Conservation (phyloP, 2,888 invertebrate genomes). For the Rotaria magnacalcarata region DNA sequence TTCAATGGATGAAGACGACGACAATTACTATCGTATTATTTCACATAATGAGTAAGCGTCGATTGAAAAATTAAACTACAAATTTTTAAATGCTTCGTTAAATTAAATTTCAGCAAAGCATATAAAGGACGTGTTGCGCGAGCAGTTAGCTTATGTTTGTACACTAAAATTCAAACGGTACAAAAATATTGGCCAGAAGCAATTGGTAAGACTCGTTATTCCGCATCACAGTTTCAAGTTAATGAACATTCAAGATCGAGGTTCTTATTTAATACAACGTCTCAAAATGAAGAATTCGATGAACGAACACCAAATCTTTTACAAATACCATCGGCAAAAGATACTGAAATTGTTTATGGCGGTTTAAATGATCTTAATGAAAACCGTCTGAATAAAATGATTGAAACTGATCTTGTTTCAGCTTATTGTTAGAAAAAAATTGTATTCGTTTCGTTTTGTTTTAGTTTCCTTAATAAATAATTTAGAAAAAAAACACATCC, state of each 20-base stretch:
- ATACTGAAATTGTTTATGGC: background rate
- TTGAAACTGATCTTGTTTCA: background rate
- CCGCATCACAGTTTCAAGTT: background rate
- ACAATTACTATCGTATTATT: too few relatives aligned
- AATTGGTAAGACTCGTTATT: background rate
- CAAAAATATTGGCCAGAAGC: background rate
- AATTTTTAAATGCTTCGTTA: background rate
- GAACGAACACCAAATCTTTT: background rate
- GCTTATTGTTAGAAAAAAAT: background rate
- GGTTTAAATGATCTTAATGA: background rate
- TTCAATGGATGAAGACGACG: background rate
- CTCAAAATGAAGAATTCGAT: background rate
- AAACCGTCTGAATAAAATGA: background rate
- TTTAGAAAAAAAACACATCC: too few relatives aligned
- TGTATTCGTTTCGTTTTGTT: too few relatives aligned
- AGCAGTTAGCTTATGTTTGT: background rate
- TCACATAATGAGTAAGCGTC: background rate
- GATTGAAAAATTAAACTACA: background rate
- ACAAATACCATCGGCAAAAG: background rate
- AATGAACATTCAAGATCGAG: background rate
- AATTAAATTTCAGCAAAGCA: background rate
- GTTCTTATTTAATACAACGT: too few relatives aligned
- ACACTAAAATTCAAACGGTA: background rate
- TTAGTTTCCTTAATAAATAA: too few relatives aligned
- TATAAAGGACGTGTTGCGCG: background rate